Percentiles rank a stretch among this genome's conserved stretches.
These are phyloP conservation scores for Vesta saturnalis DNA, from an alignment of 2,888 invertebrate genomes.

Conservation along the genomic window DNA sequence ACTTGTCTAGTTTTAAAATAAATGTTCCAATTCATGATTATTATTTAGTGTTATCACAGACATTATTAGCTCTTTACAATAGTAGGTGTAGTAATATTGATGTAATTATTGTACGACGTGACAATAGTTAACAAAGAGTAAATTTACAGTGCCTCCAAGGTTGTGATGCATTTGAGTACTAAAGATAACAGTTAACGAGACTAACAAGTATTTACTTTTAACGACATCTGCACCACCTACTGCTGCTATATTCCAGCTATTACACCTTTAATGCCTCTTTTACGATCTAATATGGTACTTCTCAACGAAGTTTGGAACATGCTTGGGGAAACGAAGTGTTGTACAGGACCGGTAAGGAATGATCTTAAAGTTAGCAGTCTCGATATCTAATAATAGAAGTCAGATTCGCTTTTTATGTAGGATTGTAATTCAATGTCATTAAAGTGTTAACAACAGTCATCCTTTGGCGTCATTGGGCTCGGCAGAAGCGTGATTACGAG, in stretches of 20 bases:
- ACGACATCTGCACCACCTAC: constrained; percentile 40
- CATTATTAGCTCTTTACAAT: constrained; percentile 28
- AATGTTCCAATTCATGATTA: background rate
- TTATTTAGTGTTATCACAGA: constrained; percentile 20
- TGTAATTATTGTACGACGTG: constrained; percentile 34
- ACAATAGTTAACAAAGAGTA: constrained; percentile 38
- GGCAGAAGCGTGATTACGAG: constrained; percentile 46
- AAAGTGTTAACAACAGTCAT: constrained; percentile 51
- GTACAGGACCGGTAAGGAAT: constrained; percentile 24
- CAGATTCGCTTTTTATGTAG: constrained; percentile 39
- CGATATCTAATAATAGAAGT: constrained; percentile 28
- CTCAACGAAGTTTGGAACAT: constrained; percentile 28
- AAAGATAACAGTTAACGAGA: constrained; percentile 44
- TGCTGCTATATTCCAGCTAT: constrained; percentile 30
- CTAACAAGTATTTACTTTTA: constrained; percentile 42
- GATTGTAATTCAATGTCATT: constrained; percentile 53
- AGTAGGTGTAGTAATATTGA: constrained; percentile 30
- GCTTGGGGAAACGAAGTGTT: constrained; percentile 25
- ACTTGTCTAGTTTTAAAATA: background rate
- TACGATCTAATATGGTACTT: constrained; percentile 36
- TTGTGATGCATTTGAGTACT: constrained; percentile 45
- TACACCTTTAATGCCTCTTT: constrained; percentile 34
- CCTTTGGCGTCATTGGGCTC: constrained; percentile 45
- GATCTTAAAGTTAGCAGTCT: constrained; percentile 11
- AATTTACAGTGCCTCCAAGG: constrained; percentile 40